Evolutionary conservation across 2,113 vertebrate species (phyloP).

Genomic region (Hyla sarda): DNA sequence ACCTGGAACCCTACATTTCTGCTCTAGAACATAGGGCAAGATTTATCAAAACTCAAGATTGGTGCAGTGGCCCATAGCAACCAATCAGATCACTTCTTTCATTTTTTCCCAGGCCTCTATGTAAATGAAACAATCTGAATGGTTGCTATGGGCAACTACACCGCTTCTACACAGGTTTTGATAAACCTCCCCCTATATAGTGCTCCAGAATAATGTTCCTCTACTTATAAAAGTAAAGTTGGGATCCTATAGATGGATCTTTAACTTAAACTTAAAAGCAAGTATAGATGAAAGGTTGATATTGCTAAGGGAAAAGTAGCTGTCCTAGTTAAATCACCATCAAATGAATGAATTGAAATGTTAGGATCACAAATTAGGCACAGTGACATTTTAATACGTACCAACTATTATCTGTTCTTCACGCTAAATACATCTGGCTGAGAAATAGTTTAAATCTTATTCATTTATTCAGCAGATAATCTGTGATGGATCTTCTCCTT

Average conservation of each 20-base stretch:
- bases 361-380: constrained; percentile 38
- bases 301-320: constrained; percentile 27
- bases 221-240: too few relatives aligned
- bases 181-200: too few relatives aligned
- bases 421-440: neutral
- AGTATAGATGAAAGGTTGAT: constrained; percentile 24
- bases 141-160: too few relatives aligned
- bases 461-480: constrained; percentile 36
- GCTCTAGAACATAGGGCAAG: too few relatives aligned
- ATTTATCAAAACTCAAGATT: too few relatives aligned
- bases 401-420: constrained; percentile 17
- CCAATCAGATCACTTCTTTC: too few relatives aligned
- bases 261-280: neutral
- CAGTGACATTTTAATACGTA: constrained; percentile 28
- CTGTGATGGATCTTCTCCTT: constrained; percentile 8
- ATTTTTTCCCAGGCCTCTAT: too few relatives aligned
- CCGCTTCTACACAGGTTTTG: too few relatives aligned
- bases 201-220: too few relatives aligned
- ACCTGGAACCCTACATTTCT: too few relatives aligned
- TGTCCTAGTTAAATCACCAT: constrained; percentile 4
- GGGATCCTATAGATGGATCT: neutral
- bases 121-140: too few relatives aligned
- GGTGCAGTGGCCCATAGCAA: too few relatives aligned
- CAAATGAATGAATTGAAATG: constrained; percentile 29
- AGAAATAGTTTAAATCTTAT: constrained; percentile 3